These are phyloP conservation scores for Sebastes hubbsi DNA, from an alignment of 2,797 vertebrate genomes.

Conservation along the genomic window DNA sequence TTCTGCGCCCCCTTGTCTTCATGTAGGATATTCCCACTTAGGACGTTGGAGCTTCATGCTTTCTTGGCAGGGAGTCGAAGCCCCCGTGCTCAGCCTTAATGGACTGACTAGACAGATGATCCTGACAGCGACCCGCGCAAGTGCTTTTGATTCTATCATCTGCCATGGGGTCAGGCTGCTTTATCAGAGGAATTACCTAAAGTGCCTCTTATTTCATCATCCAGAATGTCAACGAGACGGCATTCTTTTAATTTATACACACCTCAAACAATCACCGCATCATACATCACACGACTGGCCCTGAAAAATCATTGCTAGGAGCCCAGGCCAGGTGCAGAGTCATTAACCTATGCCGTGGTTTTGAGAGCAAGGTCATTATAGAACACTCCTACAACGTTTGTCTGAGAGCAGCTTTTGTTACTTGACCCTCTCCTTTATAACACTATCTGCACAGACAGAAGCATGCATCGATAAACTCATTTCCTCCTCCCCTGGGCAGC, in stretches of 20 bases:
- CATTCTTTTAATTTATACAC: slow-evolving; percentile 95
- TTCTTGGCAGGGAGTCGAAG: slow-evolving; percentile 61
- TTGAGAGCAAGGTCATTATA: slow-evolving; percentile 74
- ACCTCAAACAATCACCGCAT: slow-evolving; percentile 84
- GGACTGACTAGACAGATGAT: slow-evolving; percentile 90
- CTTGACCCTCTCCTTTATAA: slow-evolving; percentile 72
- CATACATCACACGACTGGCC: slow-evolving; percentile 88
- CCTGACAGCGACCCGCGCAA: slow-evolving; percentile 86
- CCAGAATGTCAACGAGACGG: slow-evolving; percentile 88
- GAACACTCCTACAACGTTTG: slow-evolving; percentile 51
- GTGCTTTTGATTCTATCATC: slow-evolving; percentile 93
- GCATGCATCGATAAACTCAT: slow-evolving; percentile 74
- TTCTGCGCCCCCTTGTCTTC: not conserved
- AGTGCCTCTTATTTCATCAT: slow-evolving; percentile 98
- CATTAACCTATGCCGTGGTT: slow-evolving; percentile 79
- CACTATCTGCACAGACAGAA: slow-evolving; percentile 60
- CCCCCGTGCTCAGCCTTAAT: slow-evolving; percentile 68
- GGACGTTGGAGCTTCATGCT: slow-evolving; percentile 25
- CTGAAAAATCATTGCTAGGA: slow-evolving; percentile 87
- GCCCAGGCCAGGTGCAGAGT: slow-evolving; percentile 85
- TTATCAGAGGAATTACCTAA: slow-evolving; percentile 96
- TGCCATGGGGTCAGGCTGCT: slow-evolving; percentile 86
- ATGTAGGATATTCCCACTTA: slow-evolving; percentile 31
- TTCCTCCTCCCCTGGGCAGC: slow-evolving; percentile 51
- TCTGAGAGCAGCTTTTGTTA: slow-evolving; percentile 71